Base-by-base conservation (phyloP, 2,888 invertebrate genomes). In the Brachylomia viminalis region DNA sequence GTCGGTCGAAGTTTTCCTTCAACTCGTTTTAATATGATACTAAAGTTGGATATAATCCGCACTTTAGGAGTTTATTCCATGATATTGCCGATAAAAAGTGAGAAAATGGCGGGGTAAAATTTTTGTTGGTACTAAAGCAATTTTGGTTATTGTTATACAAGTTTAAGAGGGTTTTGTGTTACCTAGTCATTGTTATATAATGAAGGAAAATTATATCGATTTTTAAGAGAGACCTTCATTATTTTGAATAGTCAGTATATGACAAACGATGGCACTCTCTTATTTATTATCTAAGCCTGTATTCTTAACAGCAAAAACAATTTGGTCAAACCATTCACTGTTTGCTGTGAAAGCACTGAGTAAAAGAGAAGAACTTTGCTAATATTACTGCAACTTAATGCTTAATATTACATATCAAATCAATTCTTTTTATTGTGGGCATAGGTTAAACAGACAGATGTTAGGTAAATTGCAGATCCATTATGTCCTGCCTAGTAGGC, bases 21-120 rank as follows among this genome's bases (percentile, higher is more conserved):
- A 87, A 88, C 87, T 89, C 87, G 85, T 90, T 91, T 90, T 91
- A 90, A 87, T 88, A 88, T 88, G 84, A 83, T 85, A 85, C 85
- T 89, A 86, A 89, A 89, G 85, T 89, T 87, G 87, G 89, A 86
- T 84, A 79, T 86, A 85, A 84, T 90, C 90, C 90, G 85, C 75
- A 87, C 82, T 86, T 81, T 75, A 73, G 76, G 86, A 85, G 79
- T 86, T 86, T 85, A 85, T 85, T 74, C 75, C 78, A 77, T 49
- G 76, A 87, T 84, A 86, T 80, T 78, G 79, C 77, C 82, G 82
- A 89, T 88, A 88, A 89, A 87, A 88, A 85, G 71, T 85, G 49
- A 54, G 85, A 82, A 77, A 82, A 86, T 82, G 64, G 75, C 8
- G 27, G 73, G 62, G 72, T 86, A 87, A 86, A 83, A 72, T 75